Evolutionary conservation across 1,140 invertebrate species (phyloP).

Genomic region (Oscheius sp.): DNA sequence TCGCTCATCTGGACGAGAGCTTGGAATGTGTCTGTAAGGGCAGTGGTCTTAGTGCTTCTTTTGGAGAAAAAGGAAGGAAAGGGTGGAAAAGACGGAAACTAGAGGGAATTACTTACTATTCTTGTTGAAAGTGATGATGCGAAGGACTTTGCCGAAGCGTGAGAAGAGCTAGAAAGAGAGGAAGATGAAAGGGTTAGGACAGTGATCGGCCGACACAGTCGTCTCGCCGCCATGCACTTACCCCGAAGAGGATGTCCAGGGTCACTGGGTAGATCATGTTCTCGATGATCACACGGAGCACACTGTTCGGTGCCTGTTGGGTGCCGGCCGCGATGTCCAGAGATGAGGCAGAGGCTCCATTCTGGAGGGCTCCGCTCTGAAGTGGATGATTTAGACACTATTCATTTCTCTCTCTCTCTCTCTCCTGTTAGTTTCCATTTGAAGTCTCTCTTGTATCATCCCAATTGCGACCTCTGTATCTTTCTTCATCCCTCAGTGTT

Average conservation of each 20-base stretch:
- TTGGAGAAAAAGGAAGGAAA: slow-evolving; percentile 12
- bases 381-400: no score
- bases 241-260: slow-evolving; percentile 88
- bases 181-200: neutral
- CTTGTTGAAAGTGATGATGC: slow-evolving; percentile 99
- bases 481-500: no score
- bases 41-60: neutral
- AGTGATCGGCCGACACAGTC: neutral
- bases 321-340: slow-evolving; percentile 49
- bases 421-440: no score
- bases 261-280: slow-evolving; percentile 97
- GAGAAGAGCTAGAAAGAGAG: slow-evolving; percentile 79
- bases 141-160: slow-evolving; percentile 92
- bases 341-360: slow-evolving; percentile 37
- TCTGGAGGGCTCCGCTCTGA: no score
- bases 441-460: no score
- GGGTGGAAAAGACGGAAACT: slow-evolving; percentile 37
- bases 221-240: slow-evolving; percentile 61
- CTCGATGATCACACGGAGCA: slow-evolving; percentile 93
- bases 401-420: no score
- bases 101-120: slow-evolving; percentile 99
- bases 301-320: slow-evolving; percentile 66
- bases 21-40: slow-evolving; percentile 89
- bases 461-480: no score
- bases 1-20: slow-evolving; percentile 97